Conservation (phyloP, 1,140 invertebrate species). For the Stratiolaelaps scimitus region DNA sequence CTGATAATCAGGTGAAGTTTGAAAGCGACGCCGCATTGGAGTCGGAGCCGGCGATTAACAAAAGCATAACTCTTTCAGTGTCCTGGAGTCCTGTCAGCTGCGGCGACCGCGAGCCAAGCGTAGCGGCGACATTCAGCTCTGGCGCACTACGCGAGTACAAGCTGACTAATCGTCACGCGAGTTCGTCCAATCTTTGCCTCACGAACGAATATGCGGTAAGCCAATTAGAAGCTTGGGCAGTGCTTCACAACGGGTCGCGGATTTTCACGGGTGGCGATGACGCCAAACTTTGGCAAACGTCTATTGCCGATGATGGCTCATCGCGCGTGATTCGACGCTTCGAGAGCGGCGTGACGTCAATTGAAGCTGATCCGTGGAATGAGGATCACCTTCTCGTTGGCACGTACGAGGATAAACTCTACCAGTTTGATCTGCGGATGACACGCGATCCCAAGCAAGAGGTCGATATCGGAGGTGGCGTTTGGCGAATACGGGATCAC, state of each 20-base stretch:
- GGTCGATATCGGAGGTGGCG: background rate
- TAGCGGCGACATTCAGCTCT: background rate
- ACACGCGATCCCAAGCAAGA: background rate
- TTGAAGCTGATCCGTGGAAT: constrained; percentile 1
- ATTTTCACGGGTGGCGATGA: constrained; percentile 1
- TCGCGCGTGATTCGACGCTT: constrained; percentile 15
- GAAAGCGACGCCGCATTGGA: background rate
- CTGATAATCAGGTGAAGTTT: background rate
- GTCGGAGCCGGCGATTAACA: too few relatives aligned
- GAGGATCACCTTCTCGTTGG: background rate
- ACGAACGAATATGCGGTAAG: background rate
- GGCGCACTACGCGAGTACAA: background rate
- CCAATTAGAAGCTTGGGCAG: constrained; percentile 8
- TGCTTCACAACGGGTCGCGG: background rate
- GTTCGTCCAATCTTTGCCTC: background rate
- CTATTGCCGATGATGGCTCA: background rate
- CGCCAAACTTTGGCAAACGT: background rate
- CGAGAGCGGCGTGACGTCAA: constrained; percentile 2
- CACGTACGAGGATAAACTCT: constrained; percentile 18
- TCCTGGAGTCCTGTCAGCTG: background rate
- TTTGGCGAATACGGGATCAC: constrained; percentile 3
- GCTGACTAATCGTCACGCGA: background rate
- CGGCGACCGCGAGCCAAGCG: background rate
- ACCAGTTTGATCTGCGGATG: constrained; percentile 7
- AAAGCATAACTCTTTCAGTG: background rate